phyloP scores from a whole-genome alignment of 1,140 invertebrate genomes.

The Calosoma granatense region DNA sequence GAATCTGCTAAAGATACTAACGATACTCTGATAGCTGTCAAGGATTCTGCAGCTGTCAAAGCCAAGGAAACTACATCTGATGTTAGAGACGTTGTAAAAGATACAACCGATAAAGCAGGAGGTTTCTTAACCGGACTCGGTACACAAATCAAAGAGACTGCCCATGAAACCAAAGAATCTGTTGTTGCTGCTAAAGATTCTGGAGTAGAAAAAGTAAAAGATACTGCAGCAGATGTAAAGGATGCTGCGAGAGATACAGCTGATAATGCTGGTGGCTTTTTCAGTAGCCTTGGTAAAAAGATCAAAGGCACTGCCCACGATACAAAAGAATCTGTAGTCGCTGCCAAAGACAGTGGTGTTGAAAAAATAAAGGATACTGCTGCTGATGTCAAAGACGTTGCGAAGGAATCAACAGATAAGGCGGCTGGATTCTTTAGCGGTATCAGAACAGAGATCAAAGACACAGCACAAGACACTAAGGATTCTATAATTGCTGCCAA shows the following conservation, averaged over 20 bases:
- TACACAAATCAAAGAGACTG: not conserved
- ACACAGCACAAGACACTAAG: not conserved
- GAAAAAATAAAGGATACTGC: not conserved
- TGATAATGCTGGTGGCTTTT: constrained; percentile 1
- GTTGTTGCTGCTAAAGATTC: not conserved
- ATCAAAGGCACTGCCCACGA: not conserved
- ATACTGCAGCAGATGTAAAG: not conserved
- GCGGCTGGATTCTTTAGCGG: constrained; percentile 8
- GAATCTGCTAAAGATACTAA: not conserved
- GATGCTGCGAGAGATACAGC: constrained; percentile 10
- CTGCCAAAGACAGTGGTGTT: not conserved
- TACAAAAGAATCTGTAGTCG: not conserved
- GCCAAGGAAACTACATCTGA: not conserved
- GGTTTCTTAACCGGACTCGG: not conserved
- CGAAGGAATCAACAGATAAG: constrained; percentile 1
- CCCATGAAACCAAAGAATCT: not conserved
- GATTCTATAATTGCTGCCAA: not conserved
- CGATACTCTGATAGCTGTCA: not conserved
- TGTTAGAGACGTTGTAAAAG: not conserved
- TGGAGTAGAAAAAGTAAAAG: constrained; percentile 10
- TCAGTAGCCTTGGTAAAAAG: not conserved
- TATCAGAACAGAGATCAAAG: not conserved
- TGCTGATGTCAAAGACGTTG: constrained; percentile 5
- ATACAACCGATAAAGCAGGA: not conserved
- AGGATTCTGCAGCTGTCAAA: constrained; percentile 3